Base-by-base conservation (phyloP, 2,113 vertebrate species). In the Syngnathus floridae region DNA sequence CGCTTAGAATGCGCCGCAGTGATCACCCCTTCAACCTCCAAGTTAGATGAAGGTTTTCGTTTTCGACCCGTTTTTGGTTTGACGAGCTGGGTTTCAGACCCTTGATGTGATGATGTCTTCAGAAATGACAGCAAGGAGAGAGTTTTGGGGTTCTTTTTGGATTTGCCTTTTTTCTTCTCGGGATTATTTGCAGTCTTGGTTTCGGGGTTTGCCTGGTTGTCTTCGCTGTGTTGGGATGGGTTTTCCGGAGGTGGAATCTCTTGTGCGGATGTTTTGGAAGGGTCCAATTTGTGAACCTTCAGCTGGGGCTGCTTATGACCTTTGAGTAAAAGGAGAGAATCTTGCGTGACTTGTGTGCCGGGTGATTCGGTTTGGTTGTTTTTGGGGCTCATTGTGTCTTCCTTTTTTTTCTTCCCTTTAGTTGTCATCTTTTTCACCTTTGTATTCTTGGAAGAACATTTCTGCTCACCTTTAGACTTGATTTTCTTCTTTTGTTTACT, bases 241-340 rank as follows among this genome's bases (percentile, higher is more conserved):
- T 51, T 48, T 10, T 84, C 80, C 0, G 43, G 13, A 46, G 75
- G 65, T 16, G 74, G 66, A 21, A 67, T 56, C 14, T 88, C 78
- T 2, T 76, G 77, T 54, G 63, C 45, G 3, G 86, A 68, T 63
- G 88, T 69, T 64, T 84, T 84, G 54, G 76, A 78, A 38, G 86
- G 81, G 41, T 91, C 89, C 56, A 91, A 72, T 71, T 92, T 92
- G 71, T 92, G 83, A 67, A 92, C 90, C 70, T 91, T 92, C 2
- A 92, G 70, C 68, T 89, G 91, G 5, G 91, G 91, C 61, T 92
- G 91, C 75, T 90, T 92, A 64, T 91, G 91, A 31, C 91, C 91
- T 77, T 90, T 91, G n/a, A 92, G 81, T 40, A 92, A 67, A 45
- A 91, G 88, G 17, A 92, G 71, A 43, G 84, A 76, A 7, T 90